phyloP scores from a whole-genome alignment of 1,140 invertebrate genomes.

The Zaprionus taronus region DNA sequence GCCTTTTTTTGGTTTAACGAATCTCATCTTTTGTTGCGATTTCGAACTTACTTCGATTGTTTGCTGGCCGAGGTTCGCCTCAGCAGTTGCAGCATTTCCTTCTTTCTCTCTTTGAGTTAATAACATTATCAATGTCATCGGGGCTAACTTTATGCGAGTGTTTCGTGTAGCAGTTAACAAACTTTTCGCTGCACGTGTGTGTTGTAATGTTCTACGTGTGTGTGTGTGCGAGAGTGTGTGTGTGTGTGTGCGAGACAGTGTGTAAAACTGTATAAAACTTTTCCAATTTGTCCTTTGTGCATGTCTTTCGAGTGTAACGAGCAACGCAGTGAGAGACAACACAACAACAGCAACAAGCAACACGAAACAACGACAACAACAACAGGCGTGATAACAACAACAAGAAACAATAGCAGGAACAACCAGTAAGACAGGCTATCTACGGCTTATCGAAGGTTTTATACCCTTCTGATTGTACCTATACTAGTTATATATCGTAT shows the following conservation, averaged over 20 bases:
- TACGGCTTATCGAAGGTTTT: no score
- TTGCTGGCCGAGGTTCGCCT: background rate
- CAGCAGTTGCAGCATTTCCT: background rate
- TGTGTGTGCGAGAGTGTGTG: slow-evolving; percentile 7
- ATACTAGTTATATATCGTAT: no score
- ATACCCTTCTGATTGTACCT: no score
- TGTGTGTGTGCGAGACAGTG: slow-evolving; percentile 11
- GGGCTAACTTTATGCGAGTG: slow-evolving; percentile 39
- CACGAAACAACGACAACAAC: slow-evolving; percentile 11
- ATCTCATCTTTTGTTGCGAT: background rate
- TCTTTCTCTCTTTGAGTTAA: slow-evolving; percentile 35
- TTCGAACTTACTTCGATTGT: background rate
- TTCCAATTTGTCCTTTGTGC: slow-evolving; percentile 67
- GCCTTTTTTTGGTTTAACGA: background rate
- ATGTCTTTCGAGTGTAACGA: slow-evolving; percentile 64
- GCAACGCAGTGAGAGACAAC: slow-evolving; percentile 28
- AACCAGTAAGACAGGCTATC: no score
- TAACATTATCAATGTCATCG: slow-evolving; percentile 56
- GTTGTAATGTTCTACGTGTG: slow-evolving; percentile 18
- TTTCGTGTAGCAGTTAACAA: slow-evolving; percentile 9
- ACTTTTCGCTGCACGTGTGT: slow-evolving; percentile 21
- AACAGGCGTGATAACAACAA: slow-evolving; percentile 10
- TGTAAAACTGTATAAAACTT: slow-evolving; percentile 60
- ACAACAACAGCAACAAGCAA: slow-evolving; percentile 19
- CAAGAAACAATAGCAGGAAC: background rate